A percentile compares a stretch with the other conserved stretches of the same genome.
These are phyloP conservation scores for Ellobium chinense DNA, from an alignment of 2,888 invertebrate genomes.

Conservation along the genomic window DNA sequence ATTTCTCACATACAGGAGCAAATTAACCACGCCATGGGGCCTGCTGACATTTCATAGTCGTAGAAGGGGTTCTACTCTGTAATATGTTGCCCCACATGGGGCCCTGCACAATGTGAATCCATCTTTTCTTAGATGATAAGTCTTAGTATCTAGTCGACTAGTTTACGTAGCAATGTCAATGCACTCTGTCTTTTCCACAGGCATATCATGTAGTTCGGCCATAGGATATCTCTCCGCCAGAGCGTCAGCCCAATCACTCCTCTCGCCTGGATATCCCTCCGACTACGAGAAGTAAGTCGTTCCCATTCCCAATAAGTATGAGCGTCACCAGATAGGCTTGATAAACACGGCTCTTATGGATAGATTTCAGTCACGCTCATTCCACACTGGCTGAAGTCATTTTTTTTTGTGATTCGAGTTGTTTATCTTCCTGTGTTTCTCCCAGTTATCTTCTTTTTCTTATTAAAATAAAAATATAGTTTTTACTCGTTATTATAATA, in stretches of 20 bases:
- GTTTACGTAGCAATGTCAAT: not conserved
- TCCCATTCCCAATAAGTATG: too few relatives aligned
- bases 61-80: too few relatives aligned
- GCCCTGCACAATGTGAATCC: too few relatives aligned
- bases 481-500: too few relatives aligned
- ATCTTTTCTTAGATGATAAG: not conserved
- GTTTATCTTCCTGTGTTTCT: not conserved
- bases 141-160: not conserved
- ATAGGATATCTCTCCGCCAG: constrained; percentile 34
- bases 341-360: not conserved
- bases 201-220: constrained; percentile 37
- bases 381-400: not conserved
- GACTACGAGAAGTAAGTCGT: constrained; percentile 49
- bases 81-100: too few relatives aligned
- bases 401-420: not conserved
- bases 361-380: not conserved
- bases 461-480: too few relatives aligned
- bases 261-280: constrained; percentile 46
- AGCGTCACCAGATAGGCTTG: too few relatives aligned
- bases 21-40: not conserved
- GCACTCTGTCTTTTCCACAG: constrained; percentile 19
- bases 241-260: constrained; percentile 27
- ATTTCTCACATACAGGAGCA: not conserved
- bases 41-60: too few relatives aligned
- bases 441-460: not conserved